phyloP scores from a whole-genome alignment of 1,140 invertebrate species.

The Drosophila orosa region DNA sequence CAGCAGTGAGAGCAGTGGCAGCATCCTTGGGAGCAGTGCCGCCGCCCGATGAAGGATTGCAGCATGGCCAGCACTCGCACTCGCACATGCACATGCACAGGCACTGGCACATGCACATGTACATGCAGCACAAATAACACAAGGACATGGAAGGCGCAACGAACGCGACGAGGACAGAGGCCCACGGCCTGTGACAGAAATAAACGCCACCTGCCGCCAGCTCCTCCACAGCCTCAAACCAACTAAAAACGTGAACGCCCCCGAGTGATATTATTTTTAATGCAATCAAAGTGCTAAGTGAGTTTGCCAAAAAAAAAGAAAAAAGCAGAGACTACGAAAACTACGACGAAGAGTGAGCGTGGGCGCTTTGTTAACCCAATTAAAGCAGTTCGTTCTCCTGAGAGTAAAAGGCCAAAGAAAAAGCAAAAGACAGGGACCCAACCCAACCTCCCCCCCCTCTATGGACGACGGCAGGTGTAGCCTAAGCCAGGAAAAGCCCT shows the following conservation, averaged over 20 bases:
- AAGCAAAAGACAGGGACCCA: not conserved
- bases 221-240: conserved; percentile 41
- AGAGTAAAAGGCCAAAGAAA: conserved; percentile 13
- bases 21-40: conserved; percentile 9
- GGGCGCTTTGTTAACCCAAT: conserved; percentile 65
- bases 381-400: conserved; percentile 67
- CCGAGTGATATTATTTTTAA: conserved; percentile 69
- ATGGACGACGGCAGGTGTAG: conserved; percentile 56
- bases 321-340: conserved; percentile 46
- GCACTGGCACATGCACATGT: conserved; percentile 15
- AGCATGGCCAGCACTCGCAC: conserved; percentile 52
- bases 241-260: conserved; percentile 47
- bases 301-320: conserved; percentile 66
- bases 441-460: conserved; percentile 23
- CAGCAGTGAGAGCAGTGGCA: conserved; percentile 37
- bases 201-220: conserved; percentile 45
- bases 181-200: conserved; percentile 60
- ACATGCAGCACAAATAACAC: conserved; percentile 70
- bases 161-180: conserved; percentile 63
- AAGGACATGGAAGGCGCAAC: conserved; percentile 75
- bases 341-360: conserved; percentile 8
- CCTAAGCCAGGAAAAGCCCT: conserved; percentile 39
- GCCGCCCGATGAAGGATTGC: conserved; percentile 53
- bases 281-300: conserved; percentile 74
- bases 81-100: conserved; percentile 33